These are phyloP conservation scores for Oryctes rhinoceros DNA, from an alignment of 1,140 invertebrate genomes.

Conservation along the genomic window DNA sequence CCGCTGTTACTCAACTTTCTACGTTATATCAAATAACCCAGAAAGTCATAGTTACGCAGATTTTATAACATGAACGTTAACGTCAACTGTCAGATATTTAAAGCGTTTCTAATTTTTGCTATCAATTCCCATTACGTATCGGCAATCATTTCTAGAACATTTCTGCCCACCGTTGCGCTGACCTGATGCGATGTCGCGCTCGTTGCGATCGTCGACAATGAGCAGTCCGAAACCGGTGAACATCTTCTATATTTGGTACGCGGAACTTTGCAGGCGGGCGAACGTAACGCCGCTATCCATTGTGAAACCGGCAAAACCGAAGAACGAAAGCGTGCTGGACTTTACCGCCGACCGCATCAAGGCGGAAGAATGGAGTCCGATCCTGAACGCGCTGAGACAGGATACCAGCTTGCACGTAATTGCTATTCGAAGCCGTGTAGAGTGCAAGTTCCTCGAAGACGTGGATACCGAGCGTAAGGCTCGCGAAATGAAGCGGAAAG, in stretches of 20 bases:
- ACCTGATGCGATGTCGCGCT: background rate
- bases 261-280: conserved; percentile 57
- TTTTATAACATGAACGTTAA: background rate
- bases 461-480: conserved; percentile 67
- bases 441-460: conserved; percentile 63
- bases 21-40: too few species aligned
- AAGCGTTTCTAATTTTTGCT: conserved; percentile 11
- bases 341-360: conserved; percentile 75
- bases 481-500: conserved; percentile 54
- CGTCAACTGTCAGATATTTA: conserved; percentile 13
- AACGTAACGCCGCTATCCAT: conserved; percentile 54
- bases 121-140: conserved; percentile 3
- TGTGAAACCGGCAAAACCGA: conserved; percentile 59
- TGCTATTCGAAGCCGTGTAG: conserved; percentile 62
- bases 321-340: conserved; percentile 64
- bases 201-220: conserved; percentile 41
- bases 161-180: background rate
- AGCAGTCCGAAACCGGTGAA: conserved; percentile 55
- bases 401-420: conserved; percentile 70
- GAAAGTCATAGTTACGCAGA: background rate
- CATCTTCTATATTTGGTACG: conserved; percentile 60
- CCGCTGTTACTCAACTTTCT: too few species aligned
- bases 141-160: background rate
- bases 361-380: conserved; percentile 73
- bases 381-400: conserved; percentile 70